These are phyloP conservation scores for Falco biarmicus DNA, from an alignment of 2,797 vertebrate species.

Conservation along the genomic window DNA sequence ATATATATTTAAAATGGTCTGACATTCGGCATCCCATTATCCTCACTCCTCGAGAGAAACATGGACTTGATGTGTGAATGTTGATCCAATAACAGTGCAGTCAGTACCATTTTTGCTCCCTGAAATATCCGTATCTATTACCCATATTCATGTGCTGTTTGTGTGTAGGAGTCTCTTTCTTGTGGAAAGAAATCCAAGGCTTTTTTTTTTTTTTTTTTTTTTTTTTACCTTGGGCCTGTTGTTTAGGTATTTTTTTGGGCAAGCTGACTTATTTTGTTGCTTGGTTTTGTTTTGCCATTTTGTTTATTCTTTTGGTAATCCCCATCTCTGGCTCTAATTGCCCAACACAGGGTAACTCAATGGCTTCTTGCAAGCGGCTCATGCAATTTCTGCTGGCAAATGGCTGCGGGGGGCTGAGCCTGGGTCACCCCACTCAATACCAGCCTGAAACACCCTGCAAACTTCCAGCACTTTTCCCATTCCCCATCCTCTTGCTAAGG, in stretches of 20 bases:
- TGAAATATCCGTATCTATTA: slow-evolving; percentile 21
- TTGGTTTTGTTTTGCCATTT: background rate
- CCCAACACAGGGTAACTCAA: background rate
- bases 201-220: too few relatives aligned
- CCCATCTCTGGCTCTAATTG: background rate
- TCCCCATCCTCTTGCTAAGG: background rate
- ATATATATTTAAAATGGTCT: slow-evolving; percentile 41
- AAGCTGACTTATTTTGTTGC: background rate
- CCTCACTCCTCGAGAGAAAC: slow-evolving; percentile 22
- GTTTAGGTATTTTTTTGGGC: background rate
- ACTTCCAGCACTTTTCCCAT: background rate
- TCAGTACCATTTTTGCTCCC: slow-evolving; percentile 1
- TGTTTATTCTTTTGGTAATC: background rate
- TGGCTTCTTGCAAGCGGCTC: background rate
- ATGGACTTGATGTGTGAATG: background rate
- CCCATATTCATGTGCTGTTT: slow-evolving; percentile 16
- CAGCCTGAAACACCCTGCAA: background rate
- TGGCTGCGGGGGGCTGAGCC: background rate
- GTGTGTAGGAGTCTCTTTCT: slow-evolving; percentile 49
- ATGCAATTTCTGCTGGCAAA: background rate
- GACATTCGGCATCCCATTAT: slow-evolving; percentile 56
- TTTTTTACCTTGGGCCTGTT: background rate
- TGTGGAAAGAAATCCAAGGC: background rate
- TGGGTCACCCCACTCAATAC: background rate
- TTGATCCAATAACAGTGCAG: background rate